Conservation (phyloP, 1,140 invertebrate genomes). For the Drosophila nigrodunni region DNA sequence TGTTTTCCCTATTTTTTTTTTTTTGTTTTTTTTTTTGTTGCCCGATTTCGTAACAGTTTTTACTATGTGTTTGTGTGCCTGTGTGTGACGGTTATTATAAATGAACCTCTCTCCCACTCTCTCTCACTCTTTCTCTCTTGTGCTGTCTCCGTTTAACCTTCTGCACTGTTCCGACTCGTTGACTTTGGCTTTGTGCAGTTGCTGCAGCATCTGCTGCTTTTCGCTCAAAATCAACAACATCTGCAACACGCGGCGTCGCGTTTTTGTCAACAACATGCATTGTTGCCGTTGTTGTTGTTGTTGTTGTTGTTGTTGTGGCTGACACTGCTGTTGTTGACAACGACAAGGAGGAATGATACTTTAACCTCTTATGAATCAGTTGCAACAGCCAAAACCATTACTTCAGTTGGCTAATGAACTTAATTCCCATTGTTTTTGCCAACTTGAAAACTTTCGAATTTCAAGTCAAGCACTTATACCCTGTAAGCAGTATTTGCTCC, state of each 20-base stretch:
- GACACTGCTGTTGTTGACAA: conserved; percentile 11
- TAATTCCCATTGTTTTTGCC: neutral
- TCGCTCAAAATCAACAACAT: conserved; percentile 47
- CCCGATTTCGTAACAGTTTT: conserved; percentile 47
- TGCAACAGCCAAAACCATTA: conserved; percentile 3
- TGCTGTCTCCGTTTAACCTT: neutral
- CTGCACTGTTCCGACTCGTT: neutral
- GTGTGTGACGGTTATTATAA: conserved; percentile 17
- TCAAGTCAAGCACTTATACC: neutral
- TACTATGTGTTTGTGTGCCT: conserved; percentile 1
- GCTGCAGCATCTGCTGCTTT: conserved; percentile 30
- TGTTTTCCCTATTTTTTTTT: conserved; percentile 17
- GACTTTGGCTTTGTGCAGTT: conserved; percentile 1
- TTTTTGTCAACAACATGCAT: conserved; percentile 44
- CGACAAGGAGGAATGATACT: conserved; percentile 14
- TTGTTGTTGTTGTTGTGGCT: conserved; percentile 7
- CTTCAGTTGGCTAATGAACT: conserved; percentile 3
- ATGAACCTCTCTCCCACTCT: conserved; percentile 1
- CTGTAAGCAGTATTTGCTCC: neutral
- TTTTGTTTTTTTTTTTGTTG: conserved; percentile 8
- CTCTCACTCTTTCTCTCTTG: neutral
- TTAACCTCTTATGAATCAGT: conserved; percentile 21
- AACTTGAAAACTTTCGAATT: neutral
- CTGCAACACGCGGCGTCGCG: conserved; percentile 34
- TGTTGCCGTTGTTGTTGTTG: neutral